Evolutionary conservation across 2,113 vertebrate species (phyloP), one percentile per base, ranked within the genome.

Genomic region (Cyprichromis sp.): DNA sequence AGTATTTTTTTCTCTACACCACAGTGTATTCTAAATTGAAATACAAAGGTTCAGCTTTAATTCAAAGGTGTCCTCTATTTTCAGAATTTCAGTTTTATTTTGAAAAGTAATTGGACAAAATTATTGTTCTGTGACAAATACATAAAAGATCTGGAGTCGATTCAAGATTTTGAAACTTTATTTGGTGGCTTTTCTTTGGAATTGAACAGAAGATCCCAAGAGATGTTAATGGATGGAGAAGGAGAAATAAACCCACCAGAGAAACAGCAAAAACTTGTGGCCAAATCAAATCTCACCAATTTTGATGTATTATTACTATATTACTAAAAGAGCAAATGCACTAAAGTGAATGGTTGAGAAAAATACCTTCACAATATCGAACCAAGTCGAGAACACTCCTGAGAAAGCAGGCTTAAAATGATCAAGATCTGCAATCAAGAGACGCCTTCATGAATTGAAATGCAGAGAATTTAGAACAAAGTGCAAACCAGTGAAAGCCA

Each of bases 181-280:
- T 71, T 42, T 71, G 66, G 66, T 42, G 21, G 12, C 36, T 42
- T 73, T 73, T 73, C 66, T 45, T 45, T 73, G 38, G 66, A 73
- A 45, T 8, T 26, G 21, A 73, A 73, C 40, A 73, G 38, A 45
- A 73, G 38, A 45, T 17, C 66, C 38, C n/a, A 73, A 73, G n/a
- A 73, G 2, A 45, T 45, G 38, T 26, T 73, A 42, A 73, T 73
- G 38, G 13, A 45, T 17, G 66, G 38, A 63, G n/a, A 68, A 21
- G 63, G n/a, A 26, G 21, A 45, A 71, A 71, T 24, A 42, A 71
- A 42, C 38, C n/a, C 21, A 42, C 1, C 66, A 73, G 66, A 73
- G 13, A 73, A 42, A 42, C 3, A 4, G 21, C 66, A 73, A 73
- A 26, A 73, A 9, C 21, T 26, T 45, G 38, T 24, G n/a, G 36